Base-by-base conservation (phyloP, 2,888 invertebrate genomes). In the Margaritifera margaritifera region DNA sequence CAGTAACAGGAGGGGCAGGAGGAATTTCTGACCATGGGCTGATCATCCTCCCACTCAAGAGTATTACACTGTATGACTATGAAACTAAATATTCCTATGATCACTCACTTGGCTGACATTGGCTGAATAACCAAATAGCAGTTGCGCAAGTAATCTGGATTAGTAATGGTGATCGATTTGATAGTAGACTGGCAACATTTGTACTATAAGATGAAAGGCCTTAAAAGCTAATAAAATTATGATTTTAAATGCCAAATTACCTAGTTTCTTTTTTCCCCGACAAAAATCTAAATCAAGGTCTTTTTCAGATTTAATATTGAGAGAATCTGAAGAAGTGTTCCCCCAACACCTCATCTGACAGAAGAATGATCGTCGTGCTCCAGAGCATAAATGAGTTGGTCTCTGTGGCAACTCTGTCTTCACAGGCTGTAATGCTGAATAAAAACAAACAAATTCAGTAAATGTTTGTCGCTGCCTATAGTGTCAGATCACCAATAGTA, bases 341-440 rank as follows among this genome's bases (percentile, higher is more conserved):
- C 64, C 77, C 4, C 80, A 94, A 83, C 94, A 93, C 89, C 96
- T 97, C 94, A 97, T 97, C 72, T 97, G 93, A 88, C 97, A 98
- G 90, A 96, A 96, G 90, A 98, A 98, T 0, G 96, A 96, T 54
- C 98, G 92, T 4, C 97, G 91, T 0, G 96, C 95, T 6, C 98
- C 98, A 0, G 96, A 95, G 88, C 96, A 95, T 18, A 97, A 91
- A 42, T 94, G 92, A 1, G 95, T 94, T 11, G 93, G 92, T 94
- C 82, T 76, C 77, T 94, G 93, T 8, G 94, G 94, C 69, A 95
- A 91, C 86, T 96, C 96, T 1, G 95, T 93, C 90, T 95, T 96
- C 60, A 97, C 94, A 18, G 97, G 96, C 81, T 96, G 91, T 95
- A 97, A 96, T 24, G 96, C 96, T 96, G 89, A 25, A 79, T 72